Evolutionary conservation across 2,113 vertebrate species (phyloP).

Genomic region (Brachypteracias leptosomus): DNA sequence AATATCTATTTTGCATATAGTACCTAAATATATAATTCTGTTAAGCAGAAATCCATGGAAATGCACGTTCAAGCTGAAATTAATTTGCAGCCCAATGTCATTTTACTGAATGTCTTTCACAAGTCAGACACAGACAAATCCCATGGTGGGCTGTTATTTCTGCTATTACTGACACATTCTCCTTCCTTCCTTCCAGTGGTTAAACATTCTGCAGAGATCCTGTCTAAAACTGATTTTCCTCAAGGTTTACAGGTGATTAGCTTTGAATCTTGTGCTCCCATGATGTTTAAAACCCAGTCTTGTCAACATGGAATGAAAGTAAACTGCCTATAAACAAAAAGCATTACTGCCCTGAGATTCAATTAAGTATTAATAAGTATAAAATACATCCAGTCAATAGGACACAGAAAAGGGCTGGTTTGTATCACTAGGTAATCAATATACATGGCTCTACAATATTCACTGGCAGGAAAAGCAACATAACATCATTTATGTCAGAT

Average conservation of each 20-base stretch:
- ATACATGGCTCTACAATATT: background rate
- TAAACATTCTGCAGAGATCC: background rate
- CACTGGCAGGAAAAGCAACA: background rate
- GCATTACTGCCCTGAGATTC: background rate
- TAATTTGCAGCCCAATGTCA: background rate
- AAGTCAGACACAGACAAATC: background rate
- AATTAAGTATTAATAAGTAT: slow-evolving; percentile 6
- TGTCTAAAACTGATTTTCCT: background rate
- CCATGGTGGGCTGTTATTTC: background rate
- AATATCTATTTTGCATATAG: background rate
- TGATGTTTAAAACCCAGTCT: background rate
- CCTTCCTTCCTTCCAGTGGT: background rate
- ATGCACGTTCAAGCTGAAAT: background rate
- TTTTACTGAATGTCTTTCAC: background rate
- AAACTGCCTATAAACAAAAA: background rate
- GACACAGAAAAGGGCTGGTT: background rate
- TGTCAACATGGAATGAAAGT: background rate
- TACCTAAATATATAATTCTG: background rate
- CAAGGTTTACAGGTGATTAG: background rate
- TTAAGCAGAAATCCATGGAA: background rate
- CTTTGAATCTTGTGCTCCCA: background rate
- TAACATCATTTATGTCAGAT: background rate
- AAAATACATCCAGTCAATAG: background rate
- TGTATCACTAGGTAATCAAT: slow-evolving; percentile 33
- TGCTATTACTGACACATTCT: background rate